These are phyloP conservation scores for Otolemur crassicaudatus DNA, from an alignment of 2,797 vertebrate species.

Conservation along the genomic window DNA sequence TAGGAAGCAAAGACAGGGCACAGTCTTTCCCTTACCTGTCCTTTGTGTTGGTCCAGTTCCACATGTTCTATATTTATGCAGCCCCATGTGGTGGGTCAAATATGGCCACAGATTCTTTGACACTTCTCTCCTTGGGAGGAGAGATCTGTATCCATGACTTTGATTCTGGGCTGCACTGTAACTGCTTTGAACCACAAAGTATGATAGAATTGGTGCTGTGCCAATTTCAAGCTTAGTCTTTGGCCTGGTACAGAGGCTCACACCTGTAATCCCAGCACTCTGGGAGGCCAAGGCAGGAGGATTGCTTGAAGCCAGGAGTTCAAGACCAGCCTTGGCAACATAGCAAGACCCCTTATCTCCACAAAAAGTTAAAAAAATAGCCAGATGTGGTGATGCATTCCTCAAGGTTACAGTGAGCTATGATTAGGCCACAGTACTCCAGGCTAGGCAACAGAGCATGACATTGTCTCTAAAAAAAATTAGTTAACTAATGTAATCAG, in stretches of 20 bases:
- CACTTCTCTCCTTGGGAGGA: neutral
- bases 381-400: neutral
- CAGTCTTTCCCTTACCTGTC: neutral
- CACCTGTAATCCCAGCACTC: neutral
- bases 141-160: neutral
- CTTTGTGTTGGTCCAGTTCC: neutral
- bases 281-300: neutral
- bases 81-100: neutral
- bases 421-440: neutral
- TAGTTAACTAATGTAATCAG: neutral
- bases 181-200: slow-evolving; percentile 2
- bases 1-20: neutral
- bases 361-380: neutral
- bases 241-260: neutral
- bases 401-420: neutral
- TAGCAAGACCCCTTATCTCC: neutral
- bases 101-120: neutral
- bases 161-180: neutral
- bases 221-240: neutral
- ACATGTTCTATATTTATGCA: neutral
- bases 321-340: neutral
- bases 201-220: neutral
- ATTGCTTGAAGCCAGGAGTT: neutral
- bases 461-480: neutral
- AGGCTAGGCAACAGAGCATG: neutral